Evolutionary conservation across 2,888 invertebrate species (phyloP), one percentile per base, ranked within the genome.

Genomic region (Sclerodermus sp.): DNA sequence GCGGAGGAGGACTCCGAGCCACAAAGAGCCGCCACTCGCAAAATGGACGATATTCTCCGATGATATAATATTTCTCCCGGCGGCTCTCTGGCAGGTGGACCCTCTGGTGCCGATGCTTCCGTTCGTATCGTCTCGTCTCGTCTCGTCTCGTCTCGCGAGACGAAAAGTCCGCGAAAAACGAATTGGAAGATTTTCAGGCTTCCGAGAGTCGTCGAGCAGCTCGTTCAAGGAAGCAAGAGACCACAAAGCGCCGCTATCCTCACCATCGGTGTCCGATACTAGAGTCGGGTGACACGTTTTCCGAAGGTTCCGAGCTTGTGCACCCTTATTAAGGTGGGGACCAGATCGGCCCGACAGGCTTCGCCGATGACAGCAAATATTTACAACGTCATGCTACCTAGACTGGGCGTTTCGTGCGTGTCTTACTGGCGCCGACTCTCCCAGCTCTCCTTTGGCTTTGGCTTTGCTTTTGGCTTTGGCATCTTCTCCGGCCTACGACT

Each of bases 211-310:
- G n/a, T n/a, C n/a, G n/a, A n/a, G n/a, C n/a, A n/a, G n/a, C n/a
- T n/a, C n/a, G n/a, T n/a, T n/a, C n/a, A n/a, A n/a, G 8, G 23
- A 23, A 8, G 23, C 23, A 23, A 23, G 34, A 12, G 30, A n/a
- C 50, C 55, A 70, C 68, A 75, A 71, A 71, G 72, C 61, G 63
- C 71, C 73, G 74, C 73, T 76, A 76, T 76, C 75, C 65, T 66
- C 61, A 64, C 64, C 70, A 76, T 76, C 75, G 70, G 71, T 75
- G 76, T 76, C 68, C 71, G 71, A 73, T 74, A 73, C 73, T 60
- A 68, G 68, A 63, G 66, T 71, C 70, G 60, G 69, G 67, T 70
- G 74, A 73, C 71, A 68, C 64, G 57, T 68, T 67, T 41, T 58
- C 55, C 56, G 47, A 49, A 47, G 51, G 48, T 62, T 49, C 45